A percentile compares a stretch with the other conserved stretches of the same genome.
Evolutionary conservation across 2,797 vertebrate genomes (phyloP).

Genomic region (Austrolebias charrua): DNA sequence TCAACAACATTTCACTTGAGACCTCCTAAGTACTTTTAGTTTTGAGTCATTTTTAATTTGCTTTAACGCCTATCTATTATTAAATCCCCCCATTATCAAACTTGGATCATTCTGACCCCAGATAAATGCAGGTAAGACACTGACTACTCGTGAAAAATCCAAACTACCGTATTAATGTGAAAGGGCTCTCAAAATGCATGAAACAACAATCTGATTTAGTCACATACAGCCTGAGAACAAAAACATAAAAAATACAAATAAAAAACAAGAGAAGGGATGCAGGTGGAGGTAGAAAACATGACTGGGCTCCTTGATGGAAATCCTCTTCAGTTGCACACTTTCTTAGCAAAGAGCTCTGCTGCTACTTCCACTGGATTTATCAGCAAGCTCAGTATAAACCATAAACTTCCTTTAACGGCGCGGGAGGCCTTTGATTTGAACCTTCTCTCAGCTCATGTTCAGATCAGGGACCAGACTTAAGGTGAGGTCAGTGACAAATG

Average conservation of each 20-base stretch:
- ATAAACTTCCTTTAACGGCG: constrained; percentile 15
- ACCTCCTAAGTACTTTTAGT: too few species aligned
- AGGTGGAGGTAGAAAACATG: neutral
- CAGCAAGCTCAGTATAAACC: constrained; percentile 5
- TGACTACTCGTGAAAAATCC: neutral
- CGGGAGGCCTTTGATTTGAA: constrained; percentile 31
- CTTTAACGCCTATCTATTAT: too few species aligned
- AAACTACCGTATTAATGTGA: neutral
- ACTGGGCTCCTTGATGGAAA: constrained; percentile 1
- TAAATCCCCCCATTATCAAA: neutral
- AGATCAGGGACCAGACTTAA: constrained; percentile 35
- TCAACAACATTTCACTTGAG: too few species aligned
- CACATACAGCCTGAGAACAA: constrained; percentile 4
- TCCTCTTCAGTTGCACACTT: neutral
- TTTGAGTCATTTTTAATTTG: too few species aligned
- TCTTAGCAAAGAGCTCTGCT: constrained; percentile 4
- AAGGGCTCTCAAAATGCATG: neutral
- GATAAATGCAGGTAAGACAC: too few species aligned
- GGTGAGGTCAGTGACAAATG: constrained; percentile 24
- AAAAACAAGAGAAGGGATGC: neutral
- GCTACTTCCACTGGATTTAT: constrained; percentile 4
- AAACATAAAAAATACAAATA: neutral
- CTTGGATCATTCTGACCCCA: neutral
- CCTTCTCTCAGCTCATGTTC: constrained; percentile 46
- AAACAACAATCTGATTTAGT: neutral